Evolutionary conservation across 2,888 invertebrate species (phyloP), one percentile per base, ranked within the genome.

Genomic region (Margaritifera margaritifera): DNA sequence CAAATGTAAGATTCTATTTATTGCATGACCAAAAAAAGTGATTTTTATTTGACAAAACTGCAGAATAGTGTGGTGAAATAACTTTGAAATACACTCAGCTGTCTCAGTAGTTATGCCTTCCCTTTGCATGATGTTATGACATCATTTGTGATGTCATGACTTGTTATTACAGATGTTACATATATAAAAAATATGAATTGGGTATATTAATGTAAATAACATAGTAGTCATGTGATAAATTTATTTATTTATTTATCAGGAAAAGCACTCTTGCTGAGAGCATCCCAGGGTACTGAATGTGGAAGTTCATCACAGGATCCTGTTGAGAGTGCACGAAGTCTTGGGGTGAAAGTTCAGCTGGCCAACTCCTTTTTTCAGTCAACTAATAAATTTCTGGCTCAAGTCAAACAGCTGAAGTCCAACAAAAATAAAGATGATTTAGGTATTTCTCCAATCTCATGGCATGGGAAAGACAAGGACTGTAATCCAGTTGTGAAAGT

Each of bases 181-280:
- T 42, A 15, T 42, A 42, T 42, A 42, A 42, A 8, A 8, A 42
- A 15, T 42, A 42, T 42, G 42, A 42, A 42, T 42, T 42, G 11
- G 11, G n/a, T n/a, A n/a, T n/a, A n/a, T 11, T 42, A 42, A 42
- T 42, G 42, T 42, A 42, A 15, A 11, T 15, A 42, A 42, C 11
- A 42, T 2, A 42, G 31, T 1, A 42, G 42, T 42, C 42, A 15
- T 42, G 2, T 42, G 11, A 11, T 42, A 42, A 15, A 42, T 42
- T 42, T 11, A 20, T 18, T 57, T 64, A 66, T 20, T 31, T 56
- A 31, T 55, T 27, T 74, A 76, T 58, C 72, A 81, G 81, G 81
- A 24, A 75, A 75, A 73, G 81, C 81, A 42, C 61, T 81, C n/a
- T 69, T 81, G 57, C 31, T 76, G 65, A 78, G 79, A 64, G 78